A percentile compares a stretch with the other conserved stretches of the same genome.
Evolutionary conservation across 2,113 vertebrate species (phyloP).

Genomic region (Strix aluco): DNA sequence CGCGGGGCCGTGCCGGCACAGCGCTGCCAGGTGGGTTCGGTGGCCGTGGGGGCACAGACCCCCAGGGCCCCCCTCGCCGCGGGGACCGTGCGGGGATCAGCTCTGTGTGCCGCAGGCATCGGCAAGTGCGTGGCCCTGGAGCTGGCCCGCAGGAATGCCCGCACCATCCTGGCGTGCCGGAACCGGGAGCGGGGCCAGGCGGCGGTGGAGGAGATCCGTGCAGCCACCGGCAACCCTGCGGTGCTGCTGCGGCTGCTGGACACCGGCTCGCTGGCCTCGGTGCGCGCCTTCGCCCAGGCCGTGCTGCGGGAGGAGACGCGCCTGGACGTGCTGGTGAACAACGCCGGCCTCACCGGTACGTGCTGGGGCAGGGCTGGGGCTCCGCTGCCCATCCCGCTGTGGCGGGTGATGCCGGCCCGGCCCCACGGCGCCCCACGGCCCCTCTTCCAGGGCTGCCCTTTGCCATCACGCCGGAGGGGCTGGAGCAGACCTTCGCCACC

Average conservation of each 20-base stretch:
- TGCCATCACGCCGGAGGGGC: conserved; percentile 76
- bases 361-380: not conserved
- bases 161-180: conserved; percentile 85
- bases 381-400: too few relatives aligned
- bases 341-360: conserved; percentile 78
- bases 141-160: conserved; percentile 80
- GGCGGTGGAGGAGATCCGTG: conserved; percentile 74
- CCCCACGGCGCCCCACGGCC: accelerated
- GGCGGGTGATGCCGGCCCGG: too few relatives aligned
- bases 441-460: conserved; percentile 76
- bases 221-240: conserved; percentile 68
- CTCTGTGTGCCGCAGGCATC: conserved; percentile 67
- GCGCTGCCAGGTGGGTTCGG: not conserved
- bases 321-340: conserved; percentile 88
- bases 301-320: conserved; percentile 76
- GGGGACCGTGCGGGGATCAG: not conserved
- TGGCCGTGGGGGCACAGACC: accelerated
- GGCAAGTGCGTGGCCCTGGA: conserved; percentile 84
- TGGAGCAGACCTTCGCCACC: conserved; percentile 82
- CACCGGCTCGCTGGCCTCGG: conserved; percentile 79
- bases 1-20: accelerated
- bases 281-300: conserved; percentile 72
- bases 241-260: conserved; percentile 81
- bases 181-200: conserved; percentile 65
- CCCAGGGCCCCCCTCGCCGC: accelerated